Evolutionary conservation across 64 coral and sea anemone species (phyloP).

Genomic region (Porites lutea): DNA sequence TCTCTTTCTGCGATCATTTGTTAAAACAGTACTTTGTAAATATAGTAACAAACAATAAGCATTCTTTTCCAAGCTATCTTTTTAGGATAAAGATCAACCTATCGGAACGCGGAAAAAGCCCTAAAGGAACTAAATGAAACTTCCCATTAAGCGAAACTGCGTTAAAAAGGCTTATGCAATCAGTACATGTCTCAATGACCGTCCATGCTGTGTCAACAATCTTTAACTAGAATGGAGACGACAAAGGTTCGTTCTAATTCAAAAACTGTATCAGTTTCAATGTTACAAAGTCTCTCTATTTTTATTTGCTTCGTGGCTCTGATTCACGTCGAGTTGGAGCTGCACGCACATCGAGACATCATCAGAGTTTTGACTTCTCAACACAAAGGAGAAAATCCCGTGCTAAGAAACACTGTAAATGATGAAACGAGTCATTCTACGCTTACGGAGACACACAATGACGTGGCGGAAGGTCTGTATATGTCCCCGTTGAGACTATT

Average conservation of each 20-base stretch:
- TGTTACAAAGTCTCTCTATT: slow-evolving; percentile 9
- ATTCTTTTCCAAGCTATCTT: too few species aligned
- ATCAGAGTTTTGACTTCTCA: neutral
- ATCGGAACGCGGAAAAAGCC: too few species aligned
- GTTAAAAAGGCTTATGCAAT: too few species aligned
- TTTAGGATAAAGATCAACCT: too few species aligned
- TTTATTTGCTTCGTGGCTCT: neutral
- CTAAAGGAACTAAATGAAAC: too few species aligned
- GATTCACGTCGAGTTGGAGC: slow-evolving; percentile 44
- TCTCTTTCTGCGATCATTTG: too few species aligned
- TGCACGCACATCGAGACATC: neutral
- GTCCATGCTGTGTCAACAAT: neutral
- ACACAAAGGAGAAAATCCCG: neutral
- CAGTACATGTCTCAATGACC: neutral
- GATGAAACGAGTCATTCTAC: neutral
- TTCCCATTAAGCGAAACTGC: too few species aligned
- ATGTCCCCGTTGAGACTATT: too few species aligned
- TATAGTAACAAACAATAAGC: too few species aligned
- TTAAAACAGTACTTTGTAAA: too few species aligned
- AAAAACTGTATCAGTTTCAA: neutral
- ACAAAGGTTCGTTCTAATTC: neutral
- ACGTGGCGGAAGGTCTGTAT: neutral
- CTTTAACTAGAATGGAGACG: neutral
- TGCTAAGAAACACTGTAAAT: neutral
- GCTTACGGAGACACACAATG: neutral